Evolutionary conservation across 1,140 invertebrate species (phyloP).

Genomic region (Cotesia vestalis): DNA sequence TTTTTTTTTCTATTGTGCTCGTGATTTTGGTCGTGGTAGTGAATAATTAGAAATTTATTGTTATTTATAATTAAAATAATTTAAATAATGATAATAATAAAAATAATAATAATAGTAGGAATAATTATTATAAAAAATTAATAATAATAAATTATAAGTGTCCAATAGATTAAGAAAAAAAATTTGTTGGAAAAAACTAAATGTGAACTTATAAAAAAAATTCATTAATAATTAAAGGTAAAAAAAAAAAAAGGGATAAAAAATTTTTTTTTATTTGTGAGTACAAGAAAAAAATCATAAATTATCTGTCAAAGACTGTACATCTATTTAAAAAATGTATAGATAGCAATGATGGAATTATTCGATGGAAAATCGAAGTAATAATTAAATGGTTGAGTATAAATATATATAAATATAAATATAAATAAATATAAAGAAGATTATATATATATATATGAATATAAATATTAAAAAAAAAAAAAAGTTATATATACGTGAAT

Average conservation of each 20-base stretch:
- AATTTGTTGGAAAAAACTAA: too few relatives aligned
- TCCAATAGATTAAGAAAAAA: not conserved
- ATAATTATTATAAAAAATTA: too few relatives aligned
- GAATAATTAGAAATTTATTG: not conserved
- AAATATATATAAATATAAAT: conserved; percentile 20
- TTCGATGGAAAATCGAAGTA: conserved; percentile 34
- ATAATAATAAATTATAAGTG: conserved; percentile 19
- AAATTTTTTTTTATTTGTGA: too few relatives aligned
- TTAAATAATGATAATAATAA: too few relatives aligned
- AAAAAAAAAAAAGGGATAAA: not conserved
- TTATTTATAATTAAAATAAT: too few relatives aligned
- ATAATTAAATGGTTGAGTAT: conserved; percentile 11
- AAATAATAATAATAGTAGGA: too few relatives aligned
- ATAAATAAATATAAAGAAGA: conserved; percentile 14
- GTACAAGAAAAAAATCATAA: conserved; percentile 20
- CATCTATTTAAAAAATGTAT: conserved; percentile 41
- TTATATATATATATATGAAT: conserved; percentile 28
- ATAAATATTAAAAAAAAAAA: conserved; percentile 25
- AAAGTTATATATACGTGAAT: conserved; percentile 31
- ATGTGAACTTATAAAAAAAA: too few relatives aligned
- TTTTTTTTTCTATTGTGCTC: not conserved
- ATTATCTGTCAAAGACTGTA: conserved; percentile 42
- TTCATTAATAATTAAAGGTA: too few relatives aligned
- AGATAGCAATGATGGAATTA: conserved; percentile 41
- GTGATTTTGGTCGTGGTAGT: conserved; percentile 20